Evolutionary conservation across 2,113 vertebrate genomes (phyloP), one percentile per base, ranked within the genome.

Genomic region (Strigops habroptila): DNA sequence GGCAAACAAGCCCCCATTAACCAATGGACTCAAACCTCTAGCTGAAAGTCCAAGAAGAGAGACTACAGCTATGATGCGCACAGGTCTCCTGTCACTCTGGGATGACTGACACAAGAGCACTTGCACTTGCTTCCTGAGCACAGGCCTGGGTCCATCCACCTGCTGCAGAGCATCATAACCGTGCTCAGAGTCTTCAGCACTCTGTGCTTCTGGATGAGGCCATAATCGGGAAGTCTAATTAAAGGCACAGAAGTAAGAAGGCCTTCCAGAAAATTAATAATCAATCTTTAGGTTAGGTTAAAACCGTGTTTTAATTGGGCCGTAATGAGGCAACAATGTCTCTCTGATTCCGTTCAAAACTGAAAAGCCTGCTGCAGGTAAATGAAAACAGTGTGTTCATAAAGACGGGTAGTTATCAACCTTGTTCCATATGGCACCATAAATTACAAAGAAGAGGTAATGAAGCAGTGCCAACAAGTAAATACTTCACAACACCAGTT

Each of bases 401-500:
- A 67, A 65, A 43, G 49, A 82, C 3, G 3, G 31, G 94, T 6
- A 95, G 89, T 91, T 88, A 96, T 86, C 94, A 93, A 86, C 91
- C 70, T 90, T 51, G 68, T 67, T 94, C 96, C 97, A 94, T 78
- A 91, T 84, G 96, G 96, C 92, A 95, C 93, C 94, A 95, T 93
- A 94, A 95, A 96, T 95, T 95, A 94, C 23, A 87, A 93, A 93
- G 80, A 59, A 88, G 85, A 96, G 93, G 93, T 88, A 96, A 97
- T 44, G 85, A 97, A 97, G 92, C 91, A 82, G 91, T 88, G 81
- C 95, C 96, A 97, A 88, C 63, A 95, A 96, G 80, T 67, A 95
- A 97, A 82, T 70, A 92, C 87, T 95, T 94, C 92, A 89, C 88
- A 97, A 85, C 79, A 91, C 77, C 57, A 22, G 13, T 75, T 95